Evolutionary conservation across 2,888 invertebrate species (phyloP), one percentile per base, ranked within the genome.

Genomic region (Cerceris ruficornis): DNA sequence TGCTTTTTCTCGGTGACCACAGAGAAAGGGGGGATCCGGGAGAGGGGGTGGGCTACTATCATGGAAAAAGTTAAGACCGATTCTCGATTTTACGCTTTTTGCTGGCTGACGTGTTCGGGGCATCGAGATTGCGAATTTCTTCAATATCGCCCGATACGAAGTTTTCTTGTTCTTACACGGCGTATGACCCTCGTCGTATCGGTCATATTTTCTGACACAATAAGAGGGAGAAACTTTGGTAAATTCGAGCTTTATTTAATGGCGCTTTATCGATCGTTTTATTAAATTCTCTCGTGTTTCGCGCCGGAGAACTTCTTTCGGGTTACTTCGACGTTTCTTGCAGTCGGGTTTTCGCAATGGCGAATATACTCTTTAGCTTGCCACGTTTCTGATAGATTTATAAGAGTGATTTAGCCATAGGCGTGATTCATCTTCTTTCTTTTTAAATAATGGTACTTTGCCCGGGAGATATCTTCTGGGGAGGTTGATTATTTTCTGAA

Each of bases 11-110:
- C 39, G 43, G 42, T 50, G 69, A 13, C 50, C 43, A 17, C 14
- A 8, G 15, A 28, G 14, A 8, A 28, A 28, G 28, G 28, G 28
- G 28, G 28, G 28, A 28, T 28, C 28, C 2, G 28, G 28, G 28
- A 28, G 28, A 28, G 28, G 9, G 42, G 55, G 9, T 7, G 13
- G 41, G 46, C 49, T 66, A 49, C 42, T 59, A 46, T 42, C 42
- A 9, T 9, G 58, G 14, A 54, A 60, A 61, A 79, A 70, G 50
- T 76, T 73, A 14, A 41, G 73, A 66, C 69, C 60, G 76, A 72
- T 80, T 68, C 65, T 17, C 65, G 67, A 73, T 81, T 76, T 73
- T 57, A 69, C 64, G 55, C 39, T 72, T 76, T 67, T 75, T 70
- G 43, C 58, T 43, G 14, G 43, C 55, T 15, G 67, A 65, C 67